Evolutionary conservation across 1,140 invertebrate species (phyloP), one percentile per base, ranked within the genome.

Genomic region (Ips typographus): DNA sequence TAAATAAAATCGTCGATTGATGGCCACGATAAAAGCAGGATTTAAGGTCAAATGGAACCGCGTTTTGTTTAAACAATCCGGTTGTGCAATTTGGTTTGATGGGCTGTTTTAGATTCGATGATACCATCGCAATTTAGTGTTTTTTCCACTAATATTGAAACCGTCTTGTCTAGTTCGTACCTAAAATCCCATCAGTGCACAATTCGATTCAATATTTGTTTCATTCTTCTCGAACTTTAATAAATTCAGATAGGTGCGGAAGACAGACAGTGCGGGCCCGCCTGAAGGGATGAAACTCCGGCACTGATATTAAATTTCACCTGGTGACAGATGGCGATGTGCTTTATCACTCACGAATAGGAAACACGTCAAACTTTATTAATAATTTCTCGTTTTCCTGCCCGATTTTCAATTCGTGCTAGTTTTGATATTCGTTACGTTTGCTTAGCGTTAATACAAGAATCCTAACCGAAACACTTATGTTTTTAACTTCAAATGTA

Each of bases 301-400:
- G 62, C 55, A 57, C 40, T 55, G 72, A 75, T 75, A 75, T 75
- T 75, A 75, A 75, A 75, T 75, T 73, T 75, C 72, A 75, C 73
- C 73, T 75, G 73, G 73, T 75, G 73, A 75, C 73, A 75, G 70
- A 73, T 75, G 73, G 68, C 70, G 67, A 69, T 69, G 72, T 75
- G 71, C 67, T 75, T 73, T 75, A 75, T 75, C 73, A 73, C 65
- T 71, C 61, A 68, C 69, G 67, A 71, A 73, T 73, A 73, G 72
- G 68, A 71, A 73, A 71, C 66, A 73, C 56, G 69, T 69, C 69
- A 71, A 73, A 73, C 72, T 73, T 73, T 73, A 64, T 58, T 71
- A 71, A 71, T 66, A 71, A 71, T 71, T 71, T 71, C 51, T 61
- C 60, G 41, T 64, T 70, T 62, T 49, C 44, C 6, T 6, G 7